A percentile compares a stretch with the other conserved stretches of the same genome.
These are phyloP conservation scores for Cephalopterus ornatus DNA, from an alignment of 2,113 vertebrate genomes.

Conservation along the genomic window DNA sequence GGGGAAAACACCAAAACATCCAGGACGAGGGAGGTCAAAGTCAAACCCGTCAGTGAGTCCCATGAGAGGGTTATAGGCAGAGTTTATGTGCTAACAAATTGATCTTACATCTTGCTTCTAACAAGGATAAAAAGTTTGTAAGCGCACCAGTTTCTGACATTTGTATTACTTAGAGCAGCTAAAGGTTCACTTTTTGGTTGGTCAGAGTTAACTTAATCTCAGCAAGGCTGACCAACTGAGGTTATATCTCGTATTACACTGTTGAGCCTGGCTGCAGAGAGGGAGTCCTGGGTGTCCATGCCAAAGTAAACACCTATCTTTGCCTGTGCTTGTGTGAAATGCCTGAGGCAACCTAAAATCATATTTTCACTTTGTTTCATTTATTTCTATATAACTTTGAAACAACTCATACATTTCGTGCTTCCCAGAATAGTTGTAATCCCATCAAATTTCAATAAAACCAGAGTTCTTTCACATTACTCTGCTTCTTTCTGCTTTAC, in stretches of 20 bases:
- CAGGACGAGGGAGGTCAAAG: not conserved
- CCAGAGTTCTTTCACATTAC: not conserved
- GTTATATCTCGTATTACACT: not conserved
- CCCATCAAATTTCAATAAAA: not conserved
- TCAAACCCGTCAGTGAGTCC: not conserved
- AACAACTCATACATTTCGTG: not conserved
- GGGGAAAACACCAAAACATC: not conserved
- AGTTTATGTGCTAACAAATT: not conserved
- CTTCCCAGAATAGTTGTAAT: not conserved
- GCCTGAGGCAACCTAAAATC: not conserved
- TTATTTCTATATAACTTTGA: not conserved
- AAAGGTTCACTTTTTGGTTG: not conserved
- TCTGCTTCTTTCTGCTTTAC: not conserved
- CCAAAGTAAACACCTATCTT: not conserved
- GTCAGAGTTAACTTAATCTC: not conserved
- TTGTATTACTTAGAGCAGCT: not conserved
- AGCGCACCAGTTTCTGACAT: not conserved
- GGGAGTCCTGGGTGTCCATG: not conserved
- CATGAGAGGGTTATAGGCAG: not conserved
- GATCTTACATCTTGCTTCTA: not conserved
- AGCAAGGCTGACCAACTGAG: not conserved
- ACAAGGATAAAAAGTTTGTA: not conserved
- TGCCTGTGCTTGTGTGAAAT: not conserved
- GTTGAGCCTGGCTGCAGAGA: not conserved
- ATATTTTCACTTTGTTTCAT: not conserved